These are phyloP conservation scores for Choristoneura fumiferana DNA, from an alignment of 1,140 invertebrate genomes.

Conservation along the genomic window DNA sequence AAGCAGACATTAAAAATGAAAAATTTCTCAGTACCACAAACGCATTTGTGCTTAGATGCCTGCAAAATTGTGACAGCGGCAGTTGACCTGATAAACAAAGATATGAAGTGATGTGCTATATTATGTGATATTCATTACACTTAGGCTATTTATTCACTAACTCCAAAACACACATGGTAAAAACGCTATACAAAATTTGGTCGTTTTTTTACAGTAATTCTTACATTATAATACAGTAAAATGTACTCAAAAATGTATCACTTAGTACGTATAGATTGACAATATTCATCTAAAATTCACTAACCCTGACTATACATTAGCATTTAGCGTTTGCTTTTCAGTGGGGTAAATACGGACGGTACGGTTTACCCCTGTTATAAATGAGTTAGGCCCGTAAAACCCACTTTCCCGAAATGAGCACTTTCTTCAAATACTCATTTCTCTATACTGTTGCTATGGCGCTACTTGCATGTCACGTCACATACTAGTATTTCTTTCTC, in stretches of 20 bases:
- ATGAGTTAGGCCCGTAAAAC: neutral
- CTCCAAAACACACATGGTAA: neutral
- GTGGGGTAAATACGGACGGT: neutral
- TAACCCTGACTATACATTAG: constrained; percentile 2
- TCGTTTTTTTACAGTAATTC: neutral
- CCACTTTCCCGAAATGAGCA: too few species aligned
- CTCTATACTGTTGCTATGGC: too few species aligned
- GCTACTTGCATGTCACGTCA: too few species aligned
- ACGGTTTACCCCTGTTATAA: neutral
- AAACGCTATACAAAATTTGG: neutral
- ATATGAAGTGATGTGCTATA: neutral
- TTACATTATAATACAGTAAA: constrained; percentile 1
- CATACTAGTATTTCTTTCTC: too few species aligned
- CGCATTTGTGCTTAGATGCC: too few species aligned
- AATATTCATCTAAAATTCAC: constrained; percentile 3
- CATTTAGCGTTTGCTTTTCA: neutral
- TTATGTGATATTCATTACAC: neutral
- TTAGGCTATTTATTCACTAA: neutral
- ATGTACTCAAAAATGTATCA: constrained; percentile 15
- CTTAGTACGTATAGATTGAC: neutral
- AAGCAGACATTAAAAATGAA: too few species aligned
- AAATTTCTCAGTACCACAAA: too few species aligned
- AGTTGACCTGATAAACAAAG: too few species aligned
- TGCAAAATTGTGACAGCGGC: too few species aligned
- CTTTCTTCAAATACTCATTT: too few species aligned